These are phyloP conservation scores for Lysandra bellargus DNA, from an alignment of 2,888 invertebrate genomes.

Conservation along the genomic window DNA sequence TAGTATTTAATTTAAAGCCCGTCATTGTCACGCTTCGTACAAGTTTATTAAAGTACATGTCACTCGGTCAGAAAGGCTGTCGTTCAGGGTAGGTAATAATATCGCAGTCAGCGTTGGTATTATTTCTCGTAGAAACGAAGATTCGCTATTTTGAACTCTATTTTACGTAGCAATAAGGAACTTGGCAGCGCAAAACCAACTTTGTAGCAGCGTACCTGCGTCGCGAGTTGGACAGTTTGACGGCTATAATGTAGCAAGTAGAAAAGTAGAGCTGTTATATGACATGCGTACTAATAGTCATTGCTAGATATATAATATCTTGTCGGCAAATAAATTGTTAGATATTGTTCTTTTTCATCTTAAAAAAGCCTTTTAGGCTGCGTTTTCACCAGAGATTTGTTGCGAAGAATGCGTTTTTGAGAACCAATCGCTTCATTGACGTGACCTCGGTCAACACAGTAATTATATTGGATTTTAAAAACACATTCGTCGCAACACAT, in stretches of 20 bases:
- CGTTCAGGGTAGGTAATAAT: conserved; percentile 59
- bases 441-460: no score
- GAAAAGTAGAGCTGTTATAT: conserved; percentile 37
- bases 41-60: conserved; percentile 56
- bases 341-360: no score
- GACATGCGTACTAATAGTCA: conserved; percentile 38
- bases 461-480: no score
- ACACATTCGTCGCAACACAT: no score
- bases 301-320: neutral
- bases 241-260: conserved; percentile 46
- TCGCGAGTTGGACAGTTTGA: conserved; percentile 71
- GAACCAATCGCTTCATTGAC: no score
- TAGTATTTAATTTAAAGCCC: conserved; percentile 1
- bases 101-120: conserved; percentile 50
- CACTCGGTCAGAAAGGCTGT: conserved; percentile 44
- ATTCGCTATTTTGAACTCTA: conserved; percentile 39
- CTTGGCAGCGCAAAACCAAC: conserved; percentile 21
- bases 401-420: no score
- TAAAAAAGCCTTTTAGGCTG: no score
- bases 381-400: no score
- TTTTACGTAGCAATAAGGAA: conserved; percentile 34
- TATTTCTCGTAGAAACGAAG: conserved; percentile 33
- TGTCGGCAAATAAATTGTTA: neutral
- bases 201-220: conserved; percentile 51
- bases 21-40: conserved; percentile 47